Base-by-base conservation (phyloP, 2,888 invertebrate species). In the Limnephilus lunatus region DNA sequence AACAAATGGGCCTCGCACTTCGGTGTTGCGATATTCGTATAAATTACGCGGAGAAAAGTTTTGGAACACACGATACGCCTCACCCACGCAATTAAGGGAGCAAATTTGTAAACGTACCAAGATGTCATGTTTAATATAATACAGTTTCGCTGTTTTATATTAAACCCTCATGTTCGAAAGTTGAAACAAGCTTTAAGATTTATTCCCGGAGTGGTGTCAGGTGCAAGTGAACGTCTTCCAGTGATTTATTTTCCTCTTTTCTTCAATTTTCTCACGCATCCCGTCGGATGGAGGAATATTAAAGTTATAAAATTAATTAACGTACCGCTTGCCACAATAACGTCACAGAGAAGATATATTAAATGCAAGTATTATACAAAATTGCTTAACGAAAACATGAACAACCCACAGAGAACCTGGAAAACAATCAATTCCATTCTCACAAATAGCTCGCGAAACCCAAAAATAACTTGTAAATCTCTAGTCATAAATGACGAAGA, bases 251-350 rank as follows among this genome's bases (percentile, higher is more conserved):
- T 92, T 92, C 88, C 87, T 93, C 92, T 91, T 93, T 93, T 92
- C 92, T 93, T 92, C 92, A 93, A 93, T 92, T 92, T 92, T 91
- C 92, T 87, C 92, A 93, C 92, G 92, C 92, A 93, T 93, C 93
- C 88, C 92, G 88, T 82, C 90, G 82, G 90, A 83, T 81, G 81
- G 92, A 90, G 86, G 91, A 92, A 92, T 93, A 93, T 92, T 93
- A 93, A 93, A 93, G 92, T 93, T 93, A 92, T 92, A 93, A 93
- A 93, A 93, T 93, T 93, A 93, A 93, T 93, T 93, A 93, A 93
- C 93, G 93, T 93, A 92, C 92, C 92, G 92, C 90, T 93, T 92
- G 92, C 93, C 93, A 90, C 93, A 93, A 92, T 91, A 92, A 93
- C 92, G 93, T 93, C 92, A 93, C 91, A 93, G 92, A 91, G n/a